Conservation (phyloP, 2,113 vertebrate species). For the Promerops cafer region DNA sequence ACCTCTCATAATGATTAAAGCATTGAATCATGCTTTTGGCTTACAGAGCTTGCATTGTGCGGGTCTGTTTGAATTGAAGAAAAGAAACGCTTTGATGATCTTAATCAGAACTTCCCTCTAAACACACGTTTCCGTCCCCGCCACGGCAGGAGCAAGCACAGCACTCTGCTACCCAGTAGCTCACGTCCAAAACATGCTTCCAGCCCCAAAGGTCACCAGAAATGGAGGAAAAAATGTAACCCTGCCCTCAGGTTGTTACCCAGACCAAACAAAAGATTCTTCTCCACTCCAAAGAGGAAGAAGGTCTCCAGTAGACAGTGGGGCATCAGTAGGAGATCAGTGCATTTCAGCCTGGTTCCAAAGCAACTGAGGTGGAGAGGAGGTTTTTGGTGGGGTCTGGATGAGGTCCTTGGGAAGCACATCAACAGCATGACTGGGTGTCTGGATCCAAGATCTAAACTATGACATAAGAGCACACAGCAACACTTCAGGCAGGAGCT, state of each 20-base stretch:
- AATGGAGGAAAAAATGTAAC: background rate
- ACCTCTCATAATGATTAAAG: background rate
- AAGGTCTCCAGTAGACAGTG: background rate
- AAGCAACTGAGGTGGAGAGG: background rate
- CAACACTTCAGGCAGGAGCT: background rate
- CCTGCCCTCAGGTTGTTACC: background rate
- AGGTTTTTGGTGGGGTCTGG: background rate
- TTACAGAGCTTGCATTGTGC: background rate
- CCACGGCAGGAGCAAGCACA: background rate
- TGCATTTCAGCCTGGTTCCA: background rate
- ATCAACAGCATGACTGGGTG: background rate
- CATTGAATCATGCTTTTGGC: background rate
- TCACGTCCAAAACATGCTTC: background rate
- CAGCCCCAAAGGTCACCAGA: background rate
- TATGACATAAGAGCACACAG: background rate
- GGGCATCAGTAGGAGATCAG: background rate
- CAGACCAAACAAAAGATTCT: background rate
- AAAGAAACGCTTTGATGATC: slow-evolving; percentile 1
- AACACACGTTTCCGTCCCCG: background rate
- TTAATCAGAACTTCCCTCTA: slow-evolving; percentile 39
- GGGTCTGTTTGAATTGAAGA: background rate
- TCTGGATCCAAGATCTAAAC: background rate
- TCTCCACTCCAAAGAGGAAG: background rate
- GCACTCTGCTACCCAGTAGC: background rate
- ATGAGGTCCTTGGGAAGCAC: background rate